Evolutionary conservation across 2,797 vertebrate genomes (phyloP), one percentile per base, ranked within the genome.

Genomic region (Rhabdomys pumilio): DNA sequence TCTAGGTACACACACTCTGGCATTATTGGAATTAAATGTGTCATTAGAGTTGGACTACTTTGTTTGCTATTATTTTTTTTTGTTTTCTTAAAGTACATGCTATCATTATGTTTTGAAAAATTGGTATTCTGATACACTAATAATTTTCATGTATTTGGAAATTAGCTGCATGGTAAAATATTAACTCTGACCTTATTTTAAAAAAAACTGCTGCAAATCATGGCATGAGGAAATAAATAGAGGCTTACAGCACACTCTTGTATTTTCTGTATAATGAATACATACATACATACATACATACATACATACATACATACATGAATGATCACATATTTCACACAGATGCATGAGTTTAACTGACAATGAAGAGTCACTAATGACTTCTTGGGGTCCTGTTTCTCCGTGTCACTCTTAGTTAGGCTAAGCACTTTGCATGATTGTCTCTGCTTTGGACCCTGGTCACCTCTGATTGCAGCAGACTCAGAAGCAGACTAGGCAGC

Each of bases 11-110:
- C 72, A 26, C 47, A 38, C 92, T 50, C 75, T 88, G 29, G 9
- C 13, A 91, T 90, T 90, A 47, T 91, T 87, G 95, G 63, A 92
- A 94, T 92, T 94, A 87, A 93, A 91, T 63, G 6, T 67, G 44
- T 89, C 81, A 79, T 72, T 89, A 22, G 20, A 31, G 72, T 20
- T 92, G 50, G 84, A 79, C 26, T 47, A 47, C 15, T 96, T 94
- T 86, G 17, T 87, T 94, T 86, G 17, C 90, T 29, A 75, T 31
- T 29, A 75, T 31, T 44, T 90, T 90, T 93, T 65, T 31, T 96
- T 95, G 22, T 61, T 90, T 82, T 91, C 50, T 92, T 91, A 57
- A 95, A 80, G 34, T 79, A 50, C 3, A 55, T 53, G 22, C 1
- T 75, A 44, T 38, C 38, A 63, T 72, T 90, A 50, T 67, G 69